Percentiles rank a stretch among this genome's conserved stretches.
phyloP scores from a whole-genome alignment of 2,888 invertebrate species.

The Synergus gifuensis region DNA sequence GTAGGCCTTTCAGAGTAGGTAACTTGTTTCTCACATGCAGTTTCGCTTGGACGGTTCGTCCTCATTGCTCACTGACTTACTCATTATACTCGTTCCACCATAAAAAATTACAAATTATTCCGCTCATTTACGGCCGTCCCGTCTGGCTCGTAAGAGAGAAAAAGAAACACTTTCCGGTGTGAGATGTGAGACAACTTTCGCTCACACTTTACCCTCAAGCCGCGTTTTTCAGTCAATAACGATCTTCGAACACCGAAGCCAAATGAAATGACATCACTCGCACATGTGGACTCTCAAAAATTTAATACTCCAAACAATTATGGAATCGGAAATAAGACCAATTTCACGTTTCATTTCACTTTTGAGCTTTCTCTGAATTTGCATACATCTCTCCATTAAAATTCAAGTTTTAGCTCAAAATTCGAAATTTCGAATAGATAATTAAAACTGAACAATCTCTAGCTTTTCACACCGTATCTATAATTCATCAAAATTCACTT shows the following conservation, averaged over 20 bases:
- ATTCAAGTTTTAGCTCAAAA: neutral
- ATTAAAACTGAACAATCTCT: neutral
- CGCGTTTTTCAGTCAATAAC: constrained; percentile 18
- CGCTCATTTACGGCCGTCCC: constrained; percentile 25
- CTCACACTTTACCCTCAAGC: constrained; percentile 44
- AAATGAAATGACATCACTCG: constrained; percentile 35
- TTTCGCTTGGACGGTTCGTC: constrained; percentile 35
- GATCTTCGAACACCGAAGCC: constrained; percentile 2
- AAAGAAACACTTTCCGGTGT: constrained; percentile 41
- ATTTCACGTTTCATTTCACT: constrained; percentile 27
- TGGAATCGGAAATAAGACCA: neutral
- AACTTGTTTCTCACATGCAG: constrained; percentile 31
- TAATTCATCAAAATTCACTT: neutral
- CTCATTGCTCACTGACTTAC: constrained; percentile 29
- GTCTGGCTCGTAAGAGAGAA: neutral
- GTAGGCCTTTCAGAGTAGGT: constrained; percentile 30
- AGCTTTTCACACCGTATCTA: neutral
- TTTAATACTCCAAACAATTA: constrained; percentile 3
- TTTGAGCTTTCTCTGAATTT: constrained; percentile 30
- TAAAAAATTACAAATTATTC: constrained; percentile 21
- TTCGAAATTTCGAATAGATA: neutral
- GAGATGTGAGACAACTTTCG: constrained; percentile 46
- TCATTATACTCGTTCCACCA: constrained; percentile 34
- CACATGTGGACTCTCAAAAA: constrained; percentile 7
- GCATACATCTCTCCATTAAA: constrained; percentile 27